Conservation (phyloP, 2,113 vertebrate genomes). For the Mormyrus lacerda region DNA sequence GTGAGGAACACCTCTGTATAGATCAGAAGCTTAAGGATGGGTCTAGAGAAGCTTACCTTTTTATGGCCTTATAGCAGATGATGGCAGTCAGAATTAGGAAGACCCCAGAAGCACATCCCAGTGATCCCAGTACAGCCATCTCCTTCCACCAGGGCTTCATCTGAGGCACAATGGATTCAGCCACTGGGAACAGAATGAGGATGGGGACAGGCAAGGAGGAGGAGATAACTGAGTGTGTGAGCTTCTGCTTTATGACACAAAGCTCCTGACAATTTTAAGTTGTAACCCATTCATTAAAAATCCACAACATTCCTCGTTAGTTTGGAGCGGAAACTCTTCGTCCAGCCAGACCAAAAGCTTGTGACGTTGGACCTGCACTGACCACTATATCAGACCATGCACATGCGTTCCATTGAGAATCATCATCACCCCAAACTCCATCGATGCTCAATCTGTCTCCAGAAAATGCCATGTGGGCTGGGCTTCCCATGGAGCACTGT, state of each 20-base stretch:
- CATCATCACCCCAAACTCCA: not conserved
- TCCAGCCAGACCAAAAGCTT: not conserved
- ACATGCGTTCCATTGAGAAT: not conserved
- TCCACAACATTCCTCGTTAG: not conserved
- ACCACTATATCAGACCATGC: not conserved
- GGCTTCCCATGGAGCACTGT: not conserved
- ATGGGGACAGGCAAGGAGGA: conserved; percentile 29
- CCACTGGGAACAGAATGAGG: conserved; percentile 52
- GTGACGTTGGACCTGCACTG: not conserved
- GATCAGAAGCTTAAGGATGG: not conserved
- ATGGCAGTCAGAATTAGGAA: conserved; percentile 86
- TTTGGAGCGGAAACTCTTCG: not conserved
- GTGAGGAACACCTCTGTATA: not conserved
- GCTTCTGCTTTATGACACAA: not conserved
- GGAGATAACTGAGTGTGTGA: not conserved
- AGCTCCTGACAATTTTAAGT: conserved; percentile 2
- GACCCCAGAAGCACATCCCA: conserved; percentile 74
- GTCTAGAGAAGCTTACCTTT: conserved; percentile 68
- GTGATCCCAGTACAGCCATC: conserved; percentile 73
- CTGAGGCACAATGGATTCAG: conserved; percentile 63
- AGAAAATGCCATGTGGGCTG: not conserved
- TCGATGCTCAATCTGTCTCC: not conserved
- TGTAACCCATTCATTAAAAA: not conserved
- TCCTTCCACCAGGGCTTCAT: conserved; percentile 86
- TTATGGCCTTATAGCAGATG: conserved; percentile 98